Evolutionary conservation across 2,113 vertebrate species (phyloP).

Genomic region (Dicentrarchus labrax): DNA sequence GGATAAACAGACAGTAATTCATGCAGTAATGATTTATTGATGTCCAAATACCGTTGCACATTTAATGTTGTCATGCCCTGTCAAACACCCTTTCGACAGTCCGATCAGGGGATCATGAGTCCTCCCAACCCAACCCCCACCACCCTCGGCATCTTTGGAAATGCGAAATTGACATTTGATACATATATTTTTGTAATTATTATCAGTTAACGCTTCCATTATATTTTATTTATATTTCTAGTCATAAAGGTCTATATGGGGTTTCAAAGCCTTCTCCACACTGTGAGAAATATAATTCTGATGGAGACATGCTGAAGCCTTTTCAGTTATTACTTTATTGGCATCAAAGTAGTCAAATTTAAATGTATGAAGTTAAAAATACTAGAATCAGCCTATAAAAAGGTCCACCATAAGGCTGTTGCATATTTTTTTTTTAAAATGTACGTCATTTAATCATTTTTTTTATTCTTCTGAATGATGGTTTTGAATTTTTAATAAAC

Average conservation of each 20-base stretch:
- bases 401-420: background rate
- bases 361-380: background rate
- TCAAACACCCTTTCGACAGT: background rate
- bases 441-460: too few relatives aligned
- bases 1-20: slow-evolving; percentile 26
- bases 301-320: background rate
- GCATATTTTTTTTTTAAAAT: too few relatives aligned
- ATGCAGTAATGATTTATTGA: slow-evolving; percentile 42
- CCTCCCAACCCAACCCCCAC: background rate
- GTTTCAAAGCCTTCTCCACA: background rate
- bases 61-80: background rate
- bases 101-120: background rate
- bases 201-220: background rate
- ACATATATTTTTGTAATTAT: background rate
- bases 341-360: background rate
- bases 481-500: background rate
- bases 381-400: background rate
- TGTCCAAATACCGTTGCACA: slow-evolving; percentile 25
- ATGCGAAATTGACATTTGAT: background rate
- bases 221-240: background rate
- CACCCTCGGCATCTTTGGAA: background rate
- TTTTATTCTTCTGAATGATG: background rate
- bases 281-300: background rate
- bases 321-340: background rate
- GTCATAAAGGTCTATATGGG: background rate